Base-by-base conservation (phyloP, 2,888 invertebrate genomes). In the Drosophila tripunctata region DNA sequence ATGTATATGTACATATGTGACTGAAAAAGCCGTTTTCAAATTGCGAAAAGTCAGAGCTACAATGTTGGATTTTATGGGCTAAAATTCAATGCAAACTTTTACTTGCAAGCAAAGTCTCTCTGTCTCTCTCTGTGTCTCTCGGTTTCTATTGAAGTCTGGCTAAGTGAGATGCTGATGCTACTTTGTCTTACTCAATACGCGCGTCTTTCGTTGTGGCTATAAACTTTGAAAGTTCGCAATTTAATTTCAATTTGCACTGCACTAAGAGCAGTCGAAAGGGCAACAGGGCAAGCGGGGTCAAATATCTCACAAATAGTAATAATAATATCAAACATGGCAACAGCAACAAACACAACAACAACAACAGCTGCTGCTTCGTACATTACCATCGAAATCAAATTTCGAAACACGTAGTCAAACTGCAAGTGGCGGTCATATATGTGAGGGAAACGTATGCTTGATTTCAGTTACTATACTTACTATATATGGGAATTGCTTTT, bases 141-240 rank as follows among this genome's bases (percentile, higher is more conserved):
- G 1, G 21, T 8, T 31, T 38, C 17, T 24, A 6, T 12, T 22
- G 24, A 45, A 48, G 48, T 33, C 12, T 27, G 38, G 48, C 57
- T 56, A 71, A 71, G 69, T 68, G 69, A 51, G 36, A 22, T 56
- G 56, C 45, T 55, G 44, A 22, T 35, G 14, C 24, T 22, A 15
- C 45, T 40, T 19, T 47, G 43, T n/a, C 12, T n/a, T 30, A 27
- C 44, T 14, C 30, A 12, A 17, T 21, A 30, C 22, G 12, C 54
- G 57, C 57, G 54, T 31, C 72, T 62, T 67, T 83, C 58, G 67
- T 67, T 70, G 62, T 62, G 75, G 67, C 58, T 58, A 87, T 87
- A 87, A 81, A 87, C 85, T 83, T 87, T 81, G 66, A 85, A 82
- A 87, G 73, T 81, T 78, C 47, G 71, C 82, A 85, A 83, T 87